Evolutionary conservation across 1,140 invertebrate species (phyloP), one percentile per base, ranked within the genome.

Genomic region (Magallana ariakensis): DNA sequence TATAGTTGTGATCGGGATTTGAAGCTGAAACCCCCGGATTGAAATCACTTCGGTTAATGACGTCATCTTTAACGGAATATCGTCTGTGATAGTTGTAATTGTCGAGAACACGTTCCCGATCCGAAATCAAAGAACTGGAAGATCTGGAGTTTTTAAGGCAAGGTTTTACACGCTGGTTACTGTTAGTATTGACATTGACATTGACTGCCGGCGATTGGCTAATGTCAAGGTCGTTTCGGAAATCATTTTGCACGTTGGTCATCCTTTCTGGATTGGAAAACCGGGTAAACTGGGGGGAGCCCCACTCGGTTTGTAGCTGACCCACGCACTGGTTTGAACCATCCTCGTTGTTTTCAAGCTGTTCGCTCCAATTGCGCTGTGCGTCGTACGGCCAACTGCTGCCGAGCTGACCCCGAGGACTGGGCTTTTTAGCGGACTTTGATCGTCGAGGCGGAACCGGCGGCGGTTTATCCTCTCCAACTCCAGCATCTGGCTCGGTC

Each of bases 361-460:
- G 19, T 75, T 26, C 66, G 22, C 33, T 75, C 66, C 19, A 33
- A 26, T 75, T 26, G 22, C 66, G 19, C 33, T 75, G 66, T 10
- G 66, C 66, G 33, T 75, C 22, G 33, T 75, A 26, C 1, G 66
- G 22, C 66, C 66, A 75, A 75, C 66, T 75, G 66, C 26, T 75
- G 22, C 66, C 22, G 33, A 75, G 66, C 4, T 26, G 26, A 70
- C 19, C 9, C n/a, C n/a, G 19, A 46, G 33, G 3, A 8, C 5
- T 19, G 16, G 62, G 33, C 33, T 75, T 75, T 46, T 22, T 66
- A 66, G 8, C 33, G 19, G 22, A 19, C 66, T 26, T 75, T 75
- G 66, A 75, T 13, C 22, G 22, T 10, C 66, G 66, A 33, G 66
- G 66, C 13, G 66, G 66, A 33, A 75, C 66, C 0, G 66, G 66